Evolutionary conservation across 2,888 invertebrate genomes (phyloP), one percentile per base, ranked within the genome.

Genomic region (Agonopterix alstromeriana): DNA sequence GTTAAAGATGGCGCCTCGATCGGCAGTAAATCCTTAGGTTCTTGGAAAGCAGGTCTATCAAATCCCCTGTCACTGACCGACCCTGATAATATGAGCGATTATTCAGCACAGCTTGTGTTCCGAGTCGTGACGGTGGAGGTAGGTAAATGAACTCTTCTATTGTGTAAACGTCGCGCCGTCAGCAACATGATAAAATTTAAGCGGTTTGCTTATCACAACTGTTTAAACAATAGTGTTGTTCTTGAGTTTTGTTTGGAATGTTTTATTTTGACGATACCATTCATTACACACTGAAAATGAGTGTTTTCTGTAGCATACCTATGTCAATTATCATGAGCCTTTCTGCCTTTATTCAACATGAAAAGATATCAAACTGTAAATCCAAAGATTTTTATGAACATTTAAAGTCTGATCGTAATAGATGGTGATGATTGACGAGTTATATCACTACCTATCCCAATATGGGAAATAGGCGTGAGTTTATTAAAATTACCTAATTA

Each of bases 71-170:
- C 91, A 45, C 90, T 93, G 59, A 90, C 89, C 56, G 92, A 93
- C 75, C 91, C 92, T 43, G 90, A 90, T 57, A 91, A 91, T 46
- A 92, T 95, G 90, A 90, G 89, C 60, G 95, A 94, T 76, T 93
- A 94, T 60, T 93, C 94, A 0, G 95, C 96, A 3, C 93, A 94
- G 62, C 92, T 94, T 35, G 94, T 95, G n/a, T 97, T 97, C 82
- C 91, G 96, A 58, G 92, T 98, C 47, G 94, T 94, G 45, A 96
- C 97, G 0, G 93, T 96, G 27, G 91, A 94, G 89, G 96, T 96
- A 83, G 87, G 91, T 89, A 69, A 81, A 82, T 69, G 81, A 84
- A 78, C 80, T 70, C 66, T 14, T 50, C 55, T 54, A 60, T 73
- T 75, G 73, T 75, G 73, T 72, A 63, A 65, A 71, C 68, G 67